These are phyloP conservation scores for Timema cristinae DNA, from an alignment of 2,888 invertebrate species.

Conservation along the genomic window DNA sequence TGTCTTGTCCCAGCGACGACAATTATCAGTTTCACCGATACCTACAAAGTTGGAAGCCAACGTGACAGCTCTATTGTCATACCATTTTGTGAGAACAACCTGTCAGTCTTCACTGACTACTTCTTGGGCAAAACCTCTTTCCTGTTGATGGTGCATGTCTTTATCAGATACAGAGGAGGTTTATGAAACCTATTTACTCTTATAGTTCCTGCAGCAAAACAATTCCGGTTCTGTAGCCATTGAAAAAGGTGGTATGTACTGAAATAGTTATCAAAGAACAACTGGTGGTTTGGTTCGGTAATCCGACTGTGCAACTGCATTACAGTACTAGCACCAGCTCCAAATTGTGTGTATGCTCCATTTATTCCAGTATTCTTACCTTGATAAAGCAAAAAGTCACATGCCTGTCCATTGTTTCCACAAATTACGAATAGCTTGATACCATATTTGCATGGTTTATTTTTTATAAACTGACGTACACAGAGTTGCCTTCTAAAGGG, in stretches of 20 bases:
- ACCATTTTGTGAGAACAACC: slow-evolving; percentile 30
- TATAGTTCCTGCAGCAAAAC: slow-evolving; percentile 25
- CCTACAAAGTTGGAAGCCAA: slow-evolving; percentile 33
- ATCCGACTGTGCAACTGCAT: slow-evolving; percentile 28
- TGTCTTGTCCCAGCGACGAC: slow-evolving; percentile 23
- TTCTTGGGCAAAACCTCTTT: slow-evolving; percentile 19
- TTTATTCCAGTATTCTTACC: slow-evolving; percentile 30
- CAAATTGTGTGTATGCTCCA: slow-evolving; percentile 14
- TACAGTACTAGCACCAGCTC: slow-evolving; percentile 26
- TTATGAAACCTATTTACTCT: slow-evolving; percentile 24
- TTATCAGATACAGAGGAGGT: slow-evolving; percentile 26
- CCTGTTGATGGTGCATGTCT: slow-evolving; percentile 20
- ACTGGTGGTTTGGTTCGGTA: slow-evolving; percentile 9
- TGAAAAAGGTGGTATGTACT: slow-evolving; percentile 26
- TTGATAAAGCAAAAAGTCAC: slow-evolving; percentile 35
- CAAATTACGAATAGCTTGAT: slow-evolving; percentile 33
- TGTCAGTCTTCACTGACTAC: slow-evolving; percentile 22
- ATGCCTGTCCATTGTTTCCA: slow-evolving; percentile 31
- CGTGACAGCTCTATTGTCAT: slow-evolving; percentile 32
- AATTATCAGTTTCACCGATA: not conserved
- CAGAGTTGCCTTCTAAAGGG: slow-evolving; percentile 33
- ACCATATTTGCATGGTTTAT: slow-evolving; percentile 23
- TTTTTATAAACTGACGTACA: slow-evolving; percentile 20
- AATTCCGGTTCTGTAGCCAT: slow-evolving; percentile 26
- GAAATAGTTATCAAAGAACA: slow-evolving; percentile 34